Percentiles rank a stretch among this genome's conserved stretches.
phyloP scores from a whole-genome alignment of 2,888 invertebrate genomes.

The Callimorpha dominula region DNA sequence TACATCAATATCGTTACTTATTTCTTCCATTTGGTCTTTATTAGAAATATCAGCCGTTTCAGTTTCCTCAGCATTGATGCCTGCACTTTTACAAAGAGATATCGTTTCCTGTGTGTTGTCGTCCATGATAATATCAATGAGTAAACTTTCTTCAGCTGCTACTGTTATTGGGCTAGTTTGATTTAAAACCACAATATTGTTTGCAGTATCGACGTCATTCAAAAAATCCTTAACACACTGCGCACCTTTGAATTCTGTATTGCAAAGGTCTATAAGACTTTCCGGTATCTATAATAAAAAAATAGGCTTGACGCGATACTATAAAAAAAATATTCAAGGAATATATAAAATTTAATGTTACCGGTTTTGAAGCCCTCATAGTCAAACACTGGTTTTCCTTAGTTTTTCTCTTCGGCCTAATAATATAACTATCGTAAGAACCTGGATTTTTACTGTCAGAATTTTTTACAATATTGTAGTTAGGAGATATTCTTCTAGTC shows the following conservation, averaged over 20 bases:
- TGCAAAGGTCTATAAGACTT: slow-evolving; percentile 67
- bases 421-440: slow-evolving; percentile 44
- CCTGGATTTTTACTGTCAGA: slow-evolving; percentile 47
- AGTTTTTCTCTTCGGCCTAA: slow-evolving; percentile 45
- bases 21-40: slow-evolving; percentile 24
- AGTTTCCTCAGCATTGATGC: slow-evolving; percentile 59
- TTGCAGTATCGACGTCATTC: slow-evolving; percentile 4
- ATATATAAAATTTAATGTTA: slow-evolving; percentile 44
- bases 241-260: slow-evolving; percentile 53
- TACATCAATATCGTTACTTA: slow-evolving; percentile 59
- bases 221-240: slow-evolving; percentile 19
- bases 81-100: slow-evolving; percentile 66
- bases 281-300: slow-evolving; percentile 68
- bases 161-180: slow-evolving; percentile 46
- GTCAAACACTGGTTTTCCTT: slow-evolving; percentile 48
- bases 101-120: slow-evolving; percentile 66
- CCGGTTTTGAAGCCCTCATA: slow-evolving; percentile 63
- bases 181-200: slow-evolving; percentile 18
- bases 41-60: slow-evolving; percentile 44
- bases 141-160: slow-evolving; percentile 62
- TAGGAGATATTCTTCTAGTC: slow-evolving; percentile 51
- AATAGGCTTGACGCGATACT: background rate
- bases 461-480: slow-evolving; percentile 50
- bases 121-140: slow-evolving; percentile 70
- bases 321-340: background rate